Base-by-base conservation (phyloP, 2,888 invertebrate species). In the Sepioteuthis lessoniana region DNA sequence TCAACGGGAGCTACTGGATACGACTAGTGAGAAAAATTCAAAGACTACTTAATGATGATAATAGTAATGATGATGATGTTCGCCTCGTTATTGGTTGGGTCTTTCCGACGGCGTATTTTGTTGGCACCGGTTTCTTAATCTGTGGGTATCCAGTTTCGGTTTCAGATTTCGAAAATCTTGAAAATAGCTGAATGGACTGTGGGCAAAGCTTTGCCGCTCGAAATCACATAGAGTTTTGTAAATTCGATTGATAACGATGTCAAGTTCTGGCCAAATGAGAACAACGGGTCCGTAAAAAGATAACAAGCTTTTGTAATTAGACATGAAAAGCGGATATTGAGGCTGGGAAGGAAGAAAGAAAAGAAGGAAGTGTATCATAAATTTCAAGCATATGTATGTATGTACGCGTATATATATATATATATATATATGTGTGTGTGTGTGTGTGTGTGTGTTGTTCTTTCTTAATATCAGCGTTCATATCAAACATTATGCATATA, bases 231-330 rank as follows among this genome's bases (percentile, higher is more conserved):
- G 47, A 47, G 19, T 5, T 55, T 55, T 55, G 55, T 25, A 25
- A 76, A 76, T 76, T 76, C 76, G 76, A n/a, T 76, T 76, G 76
- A 76, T 76, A 76, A 76, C n/a, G 76, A 35, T 76, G 76, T n/a
- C n/a, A 35, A 16, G 76, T 76, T 76, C 76, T 76, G 76, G 76
- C n/a, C 76, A 76, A 76, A 76, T 76, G 76, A 76, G n/a, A 76
- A 76, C 16, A 76, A 76, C 76, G 76, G 25, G n/a, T 19, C 76
- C 76, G 76, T 76, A n/a, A 8, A n/a, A 76, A 76, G 76, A 76
- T 76, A 76, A 76, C 76, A 76, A 76, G 76, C 13, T 76, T 16
- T 76, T 76, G 76, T 76, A 76, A 76, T 76, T 76, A 35, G 76
- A 3, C 76, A 76, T 76, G 76, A 35, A n/a, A 35, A 35, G n/a